Percentiles rank a stretch among this genome's conserved stretches.
phyloP scores from a whole-genome alignment of 92 coral and sea anemone genomes.

The Hydrozoanthus gracilis region DNA sequence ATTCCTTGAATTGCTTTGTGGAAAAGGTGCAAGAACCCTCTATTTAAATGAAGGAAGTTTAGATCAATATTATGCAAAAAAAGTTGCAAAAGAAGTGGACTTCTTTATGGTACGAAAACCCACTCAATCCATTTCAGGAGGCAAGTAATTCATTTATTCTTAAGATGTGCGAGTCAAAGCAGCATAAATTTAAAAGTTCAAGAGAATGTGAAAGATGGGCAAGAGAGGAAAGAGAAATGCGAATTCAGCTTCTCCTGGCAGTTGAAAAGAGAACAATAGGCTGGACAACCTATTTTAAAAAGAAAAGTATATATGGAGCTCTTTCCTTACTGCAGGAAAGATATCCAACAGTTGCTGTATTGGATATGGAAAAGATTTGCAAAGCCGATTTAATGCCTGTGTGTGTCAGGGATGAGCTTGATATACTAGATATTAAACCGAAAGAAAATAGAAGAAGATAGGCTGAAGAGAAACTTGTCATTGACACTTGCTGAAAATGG shows the following conservation, averaged over 20 bases:
- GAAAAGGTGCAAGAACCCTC: too few relatives aligned
- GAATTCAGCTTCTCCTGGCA: constrained; percentile 38
- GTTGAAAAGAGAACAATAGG: constrained; percentile 39
- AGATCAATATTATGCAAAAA: too few relatives aligned
- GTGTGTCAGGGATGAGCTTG: constrained; percentile 3
- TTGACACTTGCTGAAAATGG: too few relatives aligned
- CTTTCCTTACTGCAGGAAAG: constrained; percentile 20
- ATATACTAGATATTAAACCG: too few relatives aligned
- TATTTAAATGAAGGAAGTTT: too few relatives aligned
- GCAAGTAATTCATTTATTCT: too few relatives aligned
- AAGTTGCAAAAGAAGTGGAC: too few relatives aligned
- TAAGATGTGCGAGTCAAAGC: constrained; percentile 29
- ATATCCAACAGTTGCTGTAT: constrained; percentile 3
- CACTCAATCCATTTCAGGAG: too few relatives aligned
- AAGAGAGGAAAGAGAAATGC: constrained; percentile 38
- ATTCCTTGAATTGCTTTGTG: too few relatives aligned
- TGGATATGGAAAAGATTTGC: not conserved
- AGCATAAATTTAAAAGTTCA: constrained; percentile 11
- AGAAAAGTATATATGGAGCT: constrained; percentile 39
- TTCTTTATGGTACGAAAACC: too few relatives aligned
- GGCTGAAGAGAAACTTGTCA: too few relatives aligned
- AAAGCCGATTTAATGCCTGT: constrained; percentile 42
- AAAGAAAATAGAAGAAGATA: too few relatives aligned
- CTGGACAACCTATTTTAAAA: constrained; percentile 50
- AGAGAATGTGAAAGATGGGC: constrained; percentile 48